phyloP scores from a whole-genome alignment of 1,140 invertebrate genomes.

The Stegodyphus dumicola region DNA sequence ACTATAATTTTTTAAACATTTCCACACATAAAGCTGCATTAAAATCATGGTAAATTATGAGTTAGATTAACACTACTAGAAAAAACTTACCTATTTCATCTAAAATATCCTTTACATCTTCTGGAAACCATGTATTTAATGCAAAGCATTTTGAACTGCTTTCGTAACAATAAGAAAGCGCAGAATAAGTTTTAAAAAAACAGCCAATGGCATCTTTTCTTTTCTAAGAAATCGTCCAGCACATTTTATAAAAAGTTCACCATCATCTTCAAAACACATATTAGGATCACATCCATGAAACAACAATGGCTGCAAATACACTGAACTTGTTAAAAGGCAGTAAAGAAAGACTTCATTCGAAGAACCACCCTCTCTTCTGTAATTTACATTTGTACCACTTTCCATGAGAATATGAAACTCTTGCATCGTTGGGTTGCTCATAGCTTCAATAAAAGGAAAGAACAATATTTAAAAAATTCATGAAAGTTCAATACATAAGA shows the following conservation, averaged over 20 bases:
- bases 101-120: constrained; percentile 16
- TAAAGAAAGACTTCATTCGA: constrained; percentile 43
- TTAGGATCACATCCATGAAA: constrained; percentile 42
- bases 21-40: too few relatives aligned
- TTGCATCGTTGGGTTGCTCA: not conserved
- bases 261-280: constrained; percentile 8
- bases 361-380: not conserved
- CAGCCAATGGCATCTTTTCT: not conserved
- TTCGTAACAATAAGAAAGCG: not conserved
- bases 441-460: constrained; percentile 11
- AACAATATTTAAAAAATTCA: not conserved
- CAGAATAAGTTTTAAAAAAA: constrained; percentile 11
- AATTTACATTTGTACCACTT: constrained; percentile 19
- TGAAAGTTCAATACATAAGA: too few relatives aligned
- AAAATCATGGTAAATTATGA: too few relatives aligned
- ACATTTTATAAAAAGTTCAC: constrained; percentile 25
- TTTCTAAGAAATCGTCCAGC: not conserved
- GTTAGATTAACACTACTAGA: not conserved
- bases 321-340: not conserved
- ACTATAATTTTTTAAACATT: too few relatives aligned
- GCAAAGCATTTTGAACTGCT: not conserved
- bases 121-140: not conserved
- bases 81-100: constrained; percentile 29
- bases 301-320: not conserved
- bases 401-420: constrained; percentile 27